Base-by-base conservation (phyloP, 2,797 vertebrate genomes). In the Sebastes trivittatus region DNA sequence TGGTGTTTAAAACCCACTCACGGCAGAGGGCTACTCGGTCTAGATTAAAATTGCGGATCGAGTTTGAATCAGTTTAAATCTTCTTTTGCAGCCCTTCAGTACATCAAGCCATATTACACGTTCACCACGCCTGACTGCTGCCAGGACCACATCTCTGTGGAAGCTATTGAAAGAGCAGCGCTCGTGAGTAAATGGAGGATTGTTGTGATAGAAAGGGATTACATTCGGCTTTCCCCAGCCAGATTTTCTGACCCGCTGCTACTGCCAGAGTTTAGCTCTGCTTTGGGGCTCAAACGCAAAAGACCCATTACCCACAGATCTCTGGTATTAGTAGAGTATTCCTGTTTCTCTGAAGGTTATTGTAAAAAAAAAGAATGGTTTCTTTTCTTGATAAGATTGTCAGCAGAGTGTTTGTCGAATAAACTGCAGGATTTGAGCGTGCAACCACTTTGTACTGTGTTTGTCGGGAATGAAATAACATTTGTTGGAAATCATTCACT, bases 201-300 rank as follows among this genome's bases (percentile, higher is more conserved):
- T 78, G 61, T 60, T 46, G 27, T 82, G 72, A 87, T 88, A 70
- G 89, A 85, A 78, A 72, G 65, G 29, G 52, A 89, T 80, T 75
- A 59, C 20, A 36, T 78, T 83, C 75, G 54, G 71, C 58, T 84
- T 73, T 86, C 49, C 46, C 54, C 32, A 20, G 75, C 27, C 78
- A 80, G 73, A 83, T 75, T 88, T 88, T 77, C 69, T 74, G 65
- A 65, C 78, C 70, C 70, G 74, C 77, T 75, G 81, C 60, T 73
- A 13, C 69, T 85, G 75, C 70, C 72, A 85, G 29, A 75, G 60
- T 77, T 84, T 62, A 72, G 62, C 61, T 74, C 59, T 85, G 76
- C 75, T 75, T 66, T 80, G 63, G 67, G 69, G 84, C 62, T 54
- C 49, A 54, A 83, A 80, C 60, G n/a, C 64, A 80, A 87, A 80